Conservation (phyloP, 2,797 vertebrate species). For the Botia kubotai region DNA sequence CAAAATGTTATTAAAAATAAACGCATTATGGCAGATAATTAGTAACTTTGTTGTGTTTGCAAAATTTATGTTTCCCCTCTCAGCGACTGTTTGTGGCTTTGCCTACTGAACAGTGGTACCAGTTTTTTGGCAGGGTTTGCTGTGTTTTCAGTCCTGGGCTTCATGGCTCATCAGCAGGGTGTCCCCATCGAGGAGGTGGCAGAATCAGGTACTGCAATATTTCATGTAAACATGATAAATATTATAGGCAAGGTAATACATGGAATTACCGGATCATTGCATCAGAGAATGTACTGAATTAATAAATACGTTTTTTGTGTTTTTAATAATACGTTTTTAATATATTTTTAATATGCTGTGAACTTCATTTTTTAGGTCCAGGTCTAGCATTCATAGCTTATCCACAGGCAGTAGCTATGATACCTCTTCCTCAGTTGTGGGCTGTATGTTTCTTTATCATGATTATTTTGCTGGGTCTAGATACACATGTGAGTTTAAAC, state of each 20-base stretch:
- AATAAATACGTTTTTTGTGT: neutral
- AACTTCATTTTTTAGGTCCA: too few relatives aligned
- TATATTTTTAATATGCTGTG: too few relatives aligned
- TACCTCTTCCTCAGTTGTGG: too few relatives aligned
- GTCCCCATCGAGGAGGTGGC: conserved; percentile 76
- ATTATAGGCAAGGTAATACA: too few relatives aligned
- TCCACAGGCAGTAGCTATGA: too few relatives aligned
- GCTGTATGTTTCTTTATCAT: too few relatives aligned
- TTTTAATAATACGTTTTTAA: too few relatives aligned
- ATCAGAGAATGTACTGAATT: neutral
- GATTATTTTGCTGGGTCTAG: conserved; percentile 67
- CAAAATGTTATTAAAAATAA: neutral
- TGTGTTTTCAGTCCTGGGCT: conserved; percentile 83
- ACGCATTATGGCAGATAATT: neutral
- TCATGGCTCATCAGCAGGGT: conserved; percentile 79
- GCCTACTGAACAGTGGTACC: conserved; percentile 78
- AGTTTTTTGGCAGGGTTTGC: conserved; percentile 80
- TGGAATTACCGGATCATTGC: neutral
- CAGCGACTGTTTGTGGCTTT: conserved; percentile 76
- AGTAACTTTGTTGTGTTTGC: neutral
- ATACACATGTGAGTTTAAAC: conserved; percentile 83
- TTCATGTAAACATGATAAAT: neutral
- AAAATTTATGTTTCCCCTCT: neutral
- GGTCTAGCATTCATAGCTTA: too few relatives aligned
- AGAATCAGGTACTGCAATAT: conserved; percentile 73